Conservation (phyloP, 1,140 invertebrate genomes). For the Scaptomyza hsui region DNA sequence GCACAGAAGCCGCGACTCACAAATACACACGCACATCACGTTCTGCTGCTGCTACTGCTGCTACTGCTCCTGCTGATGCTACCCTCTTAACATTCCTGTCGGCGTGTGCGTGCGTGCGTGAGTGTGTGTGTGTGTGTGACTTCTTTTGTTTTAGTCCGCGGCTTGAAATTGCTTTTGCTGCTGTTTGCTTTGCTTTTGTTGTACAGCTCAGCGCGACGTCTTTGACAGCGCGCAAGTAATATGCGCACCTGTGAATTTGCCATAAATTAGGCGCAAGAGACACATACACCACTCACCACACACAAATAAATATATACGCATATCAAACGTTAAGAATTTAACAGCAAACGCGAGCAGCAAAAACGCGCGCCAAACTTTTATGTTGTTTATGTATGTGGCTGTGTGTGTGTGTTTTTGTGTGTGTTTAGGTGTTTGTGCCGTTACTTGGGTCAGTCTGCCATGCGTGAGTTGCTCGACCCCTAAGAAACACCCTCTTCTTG, state of each 20-base stretch:
- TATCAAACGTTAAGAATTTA: constrained; percentile 45
- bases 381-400: constrained; percentile 24
- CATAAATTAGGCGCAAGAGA: constrained; percentile 69
- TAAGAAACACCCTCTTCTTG: not conserved
- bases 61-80: constrained; percentile 27
- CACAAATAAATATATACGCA: constrained; percentile 11
- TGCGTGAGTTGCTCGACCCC: constrained; percentile 51
- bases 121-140: constrained; percentile 31
- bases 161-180: constrained; percentile 63
- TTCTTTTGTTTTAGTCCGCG: constrained; percentile 68
- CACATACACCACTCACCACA: constrained; percentile 19
- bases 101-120: constrained; percentile 12
- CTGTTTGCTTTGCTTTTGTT: constrained; percentile 38
- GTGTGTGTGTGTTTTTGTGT: constrained; percentile 33
- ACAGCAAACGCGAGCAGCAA: constrained; percentile 29
- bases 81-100: constrained; percentile 14
- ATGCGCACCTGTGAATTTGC: constrained; percentile 75
- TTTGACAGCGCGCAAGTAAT: constrained; percentile 76
- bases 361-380: constrained; percentile 53
- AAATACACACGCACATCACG: constrained; percentile 47
- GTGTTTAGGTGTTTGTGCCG: constrained; percentile 35
- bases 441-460: constrained; percentile 58
- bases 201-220: constrained; percentile 56
- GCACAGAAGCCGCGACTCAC: not conserved
- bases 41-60: constrained; percentile 38